Conservation (phyloP, 2,113 vertebrate genomes). For the Sorex fumeus region DNA sequence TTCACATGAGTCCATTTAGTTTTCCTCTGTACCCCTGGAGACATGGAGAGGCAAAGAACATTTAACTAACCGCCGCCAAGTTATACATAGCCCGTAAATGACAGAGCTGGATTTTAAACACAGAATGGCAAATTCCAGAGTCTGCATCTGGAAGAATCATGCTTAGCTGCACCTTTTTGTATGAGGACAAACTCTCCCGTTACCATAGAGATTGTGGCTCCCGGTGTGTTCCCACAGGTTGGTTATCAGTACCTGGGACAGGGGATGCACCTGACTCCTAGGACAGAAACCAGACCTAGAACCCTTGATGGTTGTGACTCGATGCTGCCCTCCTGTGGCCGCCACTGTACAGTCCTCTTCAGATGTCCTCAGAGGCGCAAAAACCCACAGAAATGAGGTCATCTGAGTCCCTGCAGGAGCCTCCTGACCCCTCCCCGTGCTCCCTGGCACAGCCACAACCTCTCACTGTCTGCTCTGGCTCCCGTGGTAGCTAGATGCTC, state of each 20-base stretch:
- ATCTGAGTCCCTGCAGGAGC: not conserved
- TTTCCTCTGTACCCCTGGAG: not conserved
- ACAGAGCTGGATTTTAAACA: not conserved
- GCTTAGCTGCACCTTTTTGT: not conserved
- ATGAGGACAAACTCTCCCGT: not conserved
- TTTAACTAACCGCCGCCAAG: not conserved
- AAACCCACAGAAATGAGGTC: not conserved
- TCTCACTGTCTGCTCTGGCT: not conserved
- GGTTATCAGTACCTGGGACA: too few relatives aligned
- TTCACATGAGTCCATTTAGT: not conserved
- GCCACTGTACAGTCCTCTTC: rapidly evolving
- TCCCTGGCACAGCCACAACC: not conserved
- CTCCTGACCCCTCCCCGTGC: not conserved
- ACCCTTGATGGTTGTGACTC: not conserved
- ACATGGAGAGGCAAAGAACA: constrained; percentile 1
- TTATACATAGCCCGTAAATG: not conserved
- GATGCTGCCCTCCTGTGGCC: constrained; percentile 59
- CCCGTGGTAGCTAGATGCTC: not conserved
- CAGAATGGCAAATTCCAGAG: not conserved
- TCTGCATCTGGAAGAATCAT: not conserved
- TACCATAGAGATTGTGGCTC: not conserved
- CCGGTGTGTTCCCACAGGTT: too few relatives aligned
- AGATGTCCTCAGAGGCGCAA: not conserved
- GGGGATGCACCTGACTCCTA: rapidly evolving
- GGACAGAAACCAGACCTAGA: rapidly evolving